Base-by-base conservation (phyloP, 2,888 invertebrate genomes). In the Leucophora obtusa region DNA sequence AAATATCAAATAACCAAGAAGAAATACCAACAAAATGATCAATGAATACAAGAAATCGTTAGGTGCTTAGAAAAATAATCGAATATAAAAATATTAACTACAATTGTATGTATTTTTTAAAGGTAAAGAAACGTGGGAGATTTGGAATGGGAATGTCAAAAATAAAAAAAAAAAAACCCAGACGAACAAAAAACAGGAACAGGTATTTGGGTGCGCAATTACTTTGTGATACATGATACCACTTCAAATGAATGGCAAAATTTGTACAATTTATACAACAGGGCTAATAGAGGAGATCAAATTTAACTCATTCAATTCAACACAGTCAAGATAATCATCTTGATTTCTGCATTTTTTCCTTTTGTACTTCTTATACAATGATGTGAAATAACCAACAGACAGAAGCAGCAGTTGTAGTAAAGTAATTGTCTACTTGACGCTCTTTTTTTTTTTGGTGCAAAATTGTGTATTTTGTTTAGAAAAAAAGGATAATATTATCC, bases 211-310 rank as follows among this genome's bases (percentile, higher is more conserved):
- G 78, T 82, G 79, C 82, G 81, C 81, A 81, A 81, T 77, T 81
- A 58, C 77, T 81, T 81, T 77, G 73, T 70, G 87, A 85, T 84
- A 88, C 85, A 84, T 85, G 89, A 88, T 86, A 88, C 86, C 84
- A 87, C 88, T 87, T 88, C 88, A 88, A 87, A 88, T 85, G 83
- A 75, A 38, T 53, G 17, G 35, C 38, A 47, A 14, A 47, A 14
- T 33, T 50, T 62, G 24, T 43, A 59, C 35, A 47, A 14, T 33
- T 50, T 62, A 17, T 43, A 59, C 35, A 86, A 85, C 86, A 85
- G 85, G 85, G 88, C 88, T 88, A 88, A 88, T 88, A 88, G 88
- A 87, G 85, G 87, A 87, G 88, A 88, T 88, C 88, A 85, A 88
- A 88, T 88, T 88, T 84, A 86, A 87, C 87, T 86, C 86, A 87